Evolutionary conservation across 2,113 vertebrate species (phyloP).

Genomic region (Engystomops pustulosus): DNA sequence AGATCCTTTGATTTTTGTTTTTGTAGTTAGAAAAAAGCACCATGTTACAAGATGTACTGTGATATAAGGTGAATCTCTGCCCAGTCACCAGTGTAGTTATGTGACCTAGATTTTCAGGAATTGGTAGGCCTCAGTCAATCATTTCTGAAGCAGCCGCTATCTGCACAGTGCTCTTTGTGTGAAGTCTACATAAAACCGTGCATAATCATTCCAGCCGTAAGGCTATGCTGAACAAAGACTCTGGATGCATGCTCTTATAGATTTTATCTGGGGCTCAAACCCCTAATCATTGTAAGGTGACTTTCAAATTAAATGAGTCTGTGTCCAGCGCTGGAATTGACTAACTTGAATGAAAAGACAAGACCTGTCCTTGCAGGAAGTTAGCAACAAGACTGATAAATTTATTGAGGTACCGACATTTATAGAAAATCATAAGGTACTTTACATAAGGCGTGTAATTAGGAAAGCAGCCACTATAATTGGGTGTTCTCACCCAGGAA

Average conservation of each 20-base stretch:
- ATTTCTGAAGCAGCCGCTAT: conserved; percentile 18
- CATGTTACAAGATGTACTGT: not conserved
- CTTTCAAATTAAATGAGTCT: no score
- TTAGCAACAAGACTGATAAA: no score
- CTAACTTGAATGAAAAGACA: no score
- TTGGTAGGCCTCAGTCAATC: conserved; percentile 24
- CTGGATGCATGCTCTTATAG: conserved; percentile 19
- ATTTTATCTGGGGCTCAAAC: no score
- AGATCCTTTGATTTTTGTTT: not conserved
- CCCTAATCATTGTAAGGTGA: no score
- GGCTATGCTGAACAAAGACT: conserved; percentile 34
- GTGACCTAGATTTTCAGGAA: conserved; percentile 26
- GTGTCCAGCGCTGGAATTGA: no score
- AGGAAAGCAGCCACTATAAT: no score
- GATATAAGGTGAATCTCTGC: not conserved
- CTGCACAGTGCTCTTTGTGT: conserved; percentile 16
- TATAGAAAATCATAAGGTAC: no score
- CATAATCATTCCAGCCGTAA: not conserved
- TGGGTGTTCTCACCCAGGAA: no score
- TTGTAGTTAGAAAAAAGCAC: not conserved
- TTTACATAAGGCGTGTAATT: no score
- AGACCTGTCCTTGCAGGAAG: no score
- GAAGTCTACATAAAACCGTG: conserved; percentile 2
- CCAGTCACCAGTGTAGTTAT: not conserved
- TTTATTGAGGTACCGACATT: no score